These are phyloP conservation scores for Agrypnia vestita DNA, from an alignment of 1,140 invertebrate species.

Conservation along the genomic window DNA sequence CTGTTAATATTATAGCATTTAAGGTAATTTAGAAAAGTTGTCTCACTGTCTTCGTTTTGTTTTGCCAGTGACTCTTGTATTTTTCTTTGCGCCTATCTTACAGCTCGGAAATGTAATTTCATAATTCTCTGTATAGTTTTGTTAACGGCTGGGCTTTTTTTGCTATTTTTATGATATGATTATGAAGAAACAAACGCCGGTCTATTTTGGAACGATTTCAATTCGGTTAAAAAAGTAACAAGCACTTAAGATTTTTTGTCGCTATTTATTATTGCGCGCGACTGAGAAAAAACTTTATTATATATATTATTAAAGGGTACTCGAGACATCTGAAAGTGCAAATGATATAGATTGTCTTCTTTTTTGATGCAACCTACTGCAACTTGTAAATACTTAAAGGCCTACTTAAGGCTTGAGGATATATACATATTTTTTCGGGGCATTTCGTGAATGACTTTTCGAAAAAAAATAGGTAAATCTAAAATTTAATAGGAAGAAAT, in stretches of 20 bases:
- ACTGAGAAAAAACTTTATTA: too few relatives aligned
- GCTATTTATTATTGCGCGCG: too few relatives aligned
- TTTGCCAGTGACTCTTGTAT: neutral
- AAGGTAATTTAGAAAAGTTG: slow-evolving; percentile 31
- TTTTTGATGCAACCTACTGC: too few relatives aligned
- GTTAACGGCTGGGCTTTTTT: slow-evolving; percentile 1
- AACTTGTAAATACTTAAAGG: too few relatives aligned
- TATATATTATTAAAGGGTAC: too few relatives aligned
- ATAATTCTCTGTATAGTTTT: slow-evolving; percentile 30
- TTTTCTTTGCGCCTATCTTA: neutral
- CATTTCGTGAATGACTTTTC: too few relatives aligned
- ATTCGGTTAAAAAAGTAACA: slow-evolving; percentile 1
- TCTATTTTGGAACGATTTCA: slow-evolving; percentile 17
- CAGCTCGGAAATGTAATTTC: slow-evolving; percentile 7
- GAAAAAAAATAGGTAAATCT: too few relatives aligned
- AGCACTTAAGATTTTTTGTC: neutral
- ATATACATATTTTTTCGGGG: too few relatives aligned
- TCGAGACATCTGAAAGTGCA: too few relatives aligned
- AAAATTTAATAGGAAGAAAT: too few relatives aligned
- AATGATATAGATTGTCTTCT: too few relatives aligned
- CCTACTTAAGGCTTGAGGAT: too few relatives aligned
- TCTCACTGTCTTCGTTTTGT: slow-evolving; percentile 22
- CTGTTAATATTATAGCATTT: slow-evolving; percentile 32
- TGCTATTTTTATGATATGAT: slow-evolving; percentile 16
- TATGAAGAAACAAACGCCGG: slow-evolving; percentile 24